A percentile compares a stretch with the other conserved stretches of the same genome.
Conservation (phyloP, 2,113 vertebrate genomes). For the Anarrhichthys ocellatus region DNA sequence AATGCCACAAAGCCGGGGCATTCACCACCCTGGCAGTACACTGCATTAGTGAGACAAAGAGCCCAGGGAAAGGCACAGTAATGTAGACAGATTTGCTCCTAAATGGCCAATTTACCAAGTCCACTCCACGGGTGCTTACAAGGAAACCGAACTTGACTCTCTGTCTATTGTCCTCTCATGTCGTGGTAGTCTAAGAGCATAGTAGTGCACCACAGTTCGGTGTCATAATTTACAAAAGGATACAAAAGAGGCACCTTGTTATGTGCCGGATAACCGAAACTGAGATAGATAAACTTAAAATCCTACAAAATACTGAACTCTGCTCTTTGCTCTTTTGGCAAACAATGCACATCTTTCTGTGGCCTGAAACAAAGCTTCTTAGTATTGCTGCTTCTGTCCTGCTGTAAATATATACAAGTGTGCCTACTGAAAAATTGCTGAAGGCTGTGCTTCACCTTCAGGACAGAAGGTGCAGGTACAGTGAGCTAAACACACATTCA, state of each 20-base stretch:
- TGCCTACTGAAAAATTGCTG: not conserved
- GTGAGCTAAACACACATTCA: not conserved
- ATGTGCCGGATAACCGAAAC: constrained; percentile 13
- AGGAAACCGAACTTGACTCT: constrained; percentile 13
- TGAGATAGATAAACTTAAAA: constrained; percentile 39
- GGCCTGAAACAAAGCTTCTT: constrained; percentile 36
- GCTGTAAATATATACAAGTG: constrained; percentile 3
- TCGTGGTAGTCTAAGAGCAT: not conserved
- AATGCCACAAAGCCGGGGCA: constrained; percentile 42
- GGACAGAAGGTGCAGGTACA: not conserved
- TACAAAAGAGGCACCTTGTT: not conserved
- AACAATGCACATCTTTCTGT: constrained; percentile 22
- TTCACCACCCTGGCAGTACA: constrained; percentile 39
- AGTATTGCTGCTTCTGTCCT: constrained; percentile 8
- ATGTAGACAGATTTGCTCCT: constrained; percentile 44
- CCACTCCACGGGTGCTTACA: not conserved
- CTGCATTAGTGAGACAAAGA: constrained; percentile 47
- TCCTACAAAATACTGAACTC: constrained; percentile 34
- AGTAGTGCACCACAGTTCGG: not conserved
- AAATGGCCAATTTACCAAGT: constrained; percentile 43
- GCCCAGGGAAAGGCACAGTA: constrained; percentile 24
- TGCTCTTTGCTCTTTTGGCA: constrained; percentile 51
- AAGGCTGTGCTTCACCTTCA: constrained; percentile 10
- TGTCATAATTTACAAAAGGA: constrained; percentile 1
- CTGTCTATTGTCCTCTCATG: not conserved